Conservation (phyloP, 2,888 invertebrate species). For the Brachyptera risi region DNA sequence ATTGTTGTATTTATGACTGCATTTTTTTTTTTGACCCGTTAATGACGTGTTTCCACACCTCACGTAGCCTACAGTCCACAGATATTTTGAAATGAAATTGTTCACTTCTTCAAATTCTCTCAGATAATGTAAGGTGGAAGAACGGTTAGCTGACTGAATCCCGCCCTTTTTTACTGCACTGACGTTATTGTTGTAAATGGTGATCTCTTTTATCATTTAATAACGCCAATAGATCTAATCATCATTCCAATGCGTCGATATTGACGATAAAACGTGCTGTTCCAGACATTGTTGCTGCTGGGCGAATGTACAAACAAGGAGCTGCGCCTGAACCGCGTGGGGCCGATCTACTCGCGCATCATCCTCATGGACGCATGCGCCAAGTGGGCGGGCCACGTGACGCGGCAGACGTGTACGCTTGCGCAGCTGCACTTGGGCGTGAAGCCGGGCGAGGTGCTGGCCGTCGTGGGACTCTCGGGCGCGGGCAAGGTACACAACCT, state of each 20-base stretch:
- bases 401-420: not conserved
- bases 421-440: conserved; percentile 14
- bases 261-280: too few relatives aligned
- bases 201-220: not conserved
- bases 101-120: too few relatives aligned
- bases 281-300: not conserved
- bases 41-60: too few relatives aligned
- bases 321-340: not conserved
- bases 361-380: conserved; percentile 14
- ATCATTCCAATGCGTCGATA: not conserved
- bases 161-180: too few relatives aligned
- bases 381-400: conserved; percentile 15
- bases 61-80: too few relatives aligned
- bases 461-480: conserved; percentile 21
- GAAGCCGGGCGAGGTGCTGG: conserved; percentile 23
- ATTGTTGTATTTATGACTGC: too few relatives aligned
- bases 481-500: conserved; percentile 25
- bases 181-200: too few relatives aligned
- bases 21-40: too few relatives aligned
- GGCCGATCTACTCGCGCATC: conserved; percentile 14
- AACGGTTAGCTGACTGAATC: too few relatives aligned
- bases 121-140: too few relatives aligned
- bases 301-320: not conserved
- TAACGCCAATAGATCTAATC: too few relatives aligned
- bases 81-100: too few relatives aligned